Percentiles rank a stretch among this genome's conserved stretches.
Evolutionary conservation across 37 sponge, comb jelly and placozoan species (phyloP).

Genomic region (Petrosia ficiformis): DNA sequence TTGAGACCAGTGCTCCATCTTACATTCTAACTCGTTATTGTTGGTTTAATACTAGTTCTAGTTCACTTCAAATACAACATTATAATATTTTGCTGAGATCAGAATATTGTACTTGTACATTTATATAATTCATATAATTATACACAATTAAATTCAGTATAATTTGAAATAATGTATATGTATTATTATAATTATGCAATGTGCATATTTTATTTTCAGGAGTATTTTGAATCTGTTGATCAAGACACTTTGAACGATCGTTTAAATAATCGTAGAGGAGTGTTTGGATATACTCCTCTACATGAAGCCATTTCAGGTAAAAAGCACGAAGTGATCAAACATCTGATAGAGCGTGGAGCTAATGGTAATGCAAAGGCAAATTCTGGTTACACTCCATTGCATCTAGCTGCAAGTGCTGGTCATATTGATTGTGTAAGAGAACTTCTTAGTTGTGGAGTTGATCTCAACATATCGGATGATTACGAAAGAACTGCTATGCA

Average conservation of each 20-base stretch:
- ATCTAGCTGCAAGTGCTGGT: slow-evolving; percentile 75
- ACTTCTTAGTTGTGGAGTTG: slow-evolving; percentile 51
- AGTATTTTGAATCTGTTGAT: slow-evolving; percentile 30
- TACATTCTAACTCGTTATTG: no score
- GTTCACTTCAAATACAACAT: no score
- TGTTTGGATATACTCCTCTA: slow-evolving; percentile 86
- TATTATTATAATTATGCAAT: no score
- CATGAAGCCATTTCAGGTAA: slow-evolving; percentile 75
- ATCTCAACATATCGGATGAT: slow-evolving; percentile 57
- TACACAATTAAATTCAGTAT: no score
- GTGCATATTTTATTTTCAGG: not conserved
- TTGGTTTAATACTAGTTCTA: no score
- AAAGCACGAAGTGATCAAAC: slow-evolving; percentile 43
- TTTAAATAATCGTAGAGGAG: slow-evolving; percentile 57
- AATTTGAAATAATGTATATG: no score
- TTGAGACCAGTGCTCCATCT: no score
- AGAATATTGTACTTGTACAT: no score
- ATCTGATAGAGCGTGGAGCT: slow-evolving; percentile 41
- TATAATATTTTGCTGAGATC: no score
- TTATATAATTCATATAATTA: no score
- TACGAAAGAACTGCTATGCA: slow-evolving; percentile 76
- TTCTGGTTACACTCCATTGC: slow-evolving; percentile 83
- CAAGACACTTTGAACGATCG: slow-evolving; percentile 19
- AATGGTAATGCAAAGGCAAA: slow-evolving; percentile 70
- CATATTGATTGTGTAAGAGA: slow-evolving; percentile 62